phyloP scores from a whole-genome alignment of 35 echinoderm and acorn worm genomes.

The Ophiothrix spiculata region DNA sequence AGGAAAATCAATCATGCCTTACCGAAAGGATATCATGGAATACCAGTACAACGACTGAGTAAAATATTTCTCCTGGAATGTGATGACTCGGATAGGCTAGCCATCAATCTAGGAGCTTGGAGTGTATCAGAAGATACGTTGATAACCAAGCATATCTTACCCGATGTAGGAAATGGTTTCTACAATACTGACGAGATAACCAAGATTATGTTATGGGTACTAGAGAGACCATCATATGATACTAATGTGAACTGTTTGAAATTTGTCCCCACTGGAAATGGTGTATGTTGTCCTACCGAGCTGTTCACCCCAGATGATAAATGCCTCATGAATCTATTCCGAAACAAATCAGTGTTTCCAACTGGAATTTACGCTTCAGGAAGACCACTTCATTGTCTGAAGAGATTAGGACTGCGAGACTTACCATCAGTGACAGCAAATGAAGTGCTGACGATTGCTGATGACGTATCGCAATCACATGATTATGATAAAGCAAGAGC shows the following conservation, averaged over 20 bases:
- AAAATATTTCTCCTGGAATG: neutral
- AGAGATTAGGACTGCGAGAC: neutral
- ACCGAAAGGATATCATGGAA: neutral
- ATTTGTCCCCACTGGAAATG: conserved; percentile 12
- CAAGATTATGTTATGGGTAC: conserved; percentile 8
- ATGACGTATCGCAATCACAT: neutral
- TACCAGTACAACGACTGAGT: neutral
- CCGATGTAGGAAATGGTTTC: neutral
- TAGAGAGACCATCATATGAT: conserved; percentile 13
- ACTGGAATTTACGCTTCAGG: neutral
- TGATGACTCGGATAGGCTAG: neutral
- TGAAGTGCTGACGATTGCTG: neutral
- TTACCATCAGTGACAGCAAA: neutral
- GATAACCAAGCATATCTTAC: neutral
- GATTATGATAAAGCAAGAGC: neutral
- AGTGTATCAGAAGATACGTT: neutral
- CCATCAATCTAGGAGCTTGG: neutral
- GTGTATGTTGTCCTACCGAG: neutral
- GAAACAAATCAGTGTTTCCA: neutral
- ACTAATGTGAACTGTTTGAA: neutral
- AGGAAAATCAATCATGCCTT: neutral
- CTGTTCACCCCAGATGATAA: neutral
- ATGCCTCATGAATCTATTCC: neutral
- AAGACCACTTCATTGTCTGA: neutral
- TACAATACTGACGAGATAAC: neutral